Conservation (phyloP, 1,140 invertebrate species). For the Dermatophagoides farinae region DNA sequence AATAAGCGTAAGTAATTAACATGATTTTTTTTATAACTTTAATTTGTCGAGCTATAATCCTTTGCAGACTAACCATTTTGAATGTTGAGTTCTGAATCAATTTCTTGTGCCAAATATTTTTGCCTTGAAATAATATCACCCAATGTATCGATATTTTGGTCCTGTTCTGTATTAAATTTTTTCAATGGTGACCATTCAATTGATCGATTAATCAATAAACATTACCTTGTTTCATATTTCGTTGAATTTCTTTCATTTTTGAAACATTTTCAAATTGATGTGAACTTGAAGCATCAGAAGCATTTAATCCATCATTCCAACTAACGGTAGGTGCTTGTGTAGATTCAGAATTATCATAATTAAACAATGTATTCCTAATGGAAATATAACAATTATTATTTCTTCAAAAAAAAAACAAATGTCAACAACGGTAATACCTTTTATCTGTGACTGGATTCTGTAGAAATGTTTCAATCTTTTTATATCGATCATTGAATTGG, state of each 20-base stretch:
- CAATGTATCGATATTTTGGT: constrained; percentile 27
- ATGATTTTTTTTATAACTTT: too few relatives aligned
- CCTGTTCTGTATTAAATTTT: constrained; percentile 24
- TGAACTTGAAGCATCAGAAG: not conserved
- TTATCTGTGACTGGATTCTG: constrained; percentile 21
- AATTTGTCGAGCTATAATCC: not conserved
- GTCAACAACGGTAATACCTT: constrained; percentile 14
- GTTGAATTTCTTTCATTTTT: not conserved
- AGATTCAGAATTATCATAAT: constrained; percentile 4
- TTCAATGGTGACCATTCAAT: not conserved
- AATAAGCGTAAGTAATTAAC: not conserved
- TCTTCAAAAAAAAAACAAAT: constrained; percentile 6
- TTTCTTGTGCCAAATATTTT: constrained; percentile 29
- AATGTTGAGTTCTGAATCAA: constrained; percentile 27
- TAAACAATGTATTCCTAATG: not conserved
- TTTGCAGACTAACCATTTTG: constrained; percentile 26
- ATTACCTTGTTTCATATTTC: not conserved
- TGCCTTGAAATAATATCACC: constrained; percentile 26
- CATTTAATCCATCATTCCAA: not conserved
- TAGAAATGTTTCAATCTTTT: constrained; percentile 23
- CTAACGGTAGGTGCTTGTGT: not conserved
- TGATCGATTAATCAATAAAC: not conserved
- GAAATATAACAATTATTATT: not conserved
- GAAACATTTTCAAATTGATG: not conserved
- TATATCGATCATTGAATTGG: constrained; percentile 24